Evolutionary conservation across 2,797 vertebrate species (phyloP).

Genomic region (Chromis chromis): DNA sequence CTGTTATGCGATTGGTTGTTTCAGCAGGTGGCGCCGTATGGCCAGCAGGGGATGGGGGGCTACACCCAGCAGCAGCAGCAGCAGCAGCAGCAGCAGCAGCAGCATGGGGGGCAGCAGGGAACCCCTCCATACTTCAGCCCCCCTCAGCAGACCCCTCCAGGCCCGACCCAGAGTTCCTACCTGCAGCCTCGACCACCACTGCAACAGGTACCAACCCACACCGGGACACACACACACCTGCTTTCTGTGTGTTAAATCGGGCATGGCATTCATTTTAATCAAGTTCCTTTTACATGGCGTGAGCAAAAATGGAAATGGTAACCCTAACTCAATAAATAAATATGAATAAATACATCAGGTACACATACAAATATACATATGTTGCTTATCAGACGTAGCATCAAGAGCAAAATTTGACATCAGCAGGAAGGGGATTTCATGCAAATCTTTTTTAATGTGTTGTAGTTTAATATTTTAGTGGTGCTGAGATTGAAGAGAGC

Average conservation of each 20-base stretch:
- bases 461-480: slow-evolving; percentile 52
- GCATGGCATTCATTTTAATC: neutral
- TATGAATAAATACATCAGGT: slow-evolving; percentile 8
- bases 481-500: slow-evolving; percentile 35
- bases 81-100: slow-evolving; percentile 86
- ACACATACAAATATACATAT: slow-evolving; percentile 17
- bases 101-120: slow-evolving; percentile 85
- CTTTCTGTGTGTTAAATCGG: slow-evolving; percentile 13
- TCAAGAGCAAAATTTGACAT: slow-evolving; percentile 31
- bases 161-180: slow-evolving; percentile 89
- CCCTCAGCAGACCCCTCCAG: slow-evolving; percentile 89
- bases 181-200: slow-evolving; percentile 88
- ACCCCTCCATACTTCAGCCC: slow-evolving; percentile 94
- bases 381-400: slow-evolving; percentile 34
- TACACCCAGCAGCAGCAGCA: slow-evolving; percentile 83
- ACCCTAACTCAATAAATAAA: slow-evolving; percentile 21
- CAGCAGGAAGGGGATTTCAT: slow-evolving; percentile 46
- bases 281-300: neutral
- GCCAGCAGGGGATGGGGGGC: slow-evolving; percentile 86
- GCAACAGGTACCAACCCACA: slow-evolving; percentile 87
- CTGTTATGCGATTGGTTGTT: slow-evolving; percentile 59
- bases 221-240: neutral
- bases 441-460: slow-evolving; percentile 25
- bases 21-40: slow-evolving; percentile 90
- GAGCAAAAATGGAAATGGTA: slow-evolving; percentile 23